phyloP scores from a whole-genome alignment of 2,113 vertebrate genomes.

The Baryphthengus martii region DNA sequence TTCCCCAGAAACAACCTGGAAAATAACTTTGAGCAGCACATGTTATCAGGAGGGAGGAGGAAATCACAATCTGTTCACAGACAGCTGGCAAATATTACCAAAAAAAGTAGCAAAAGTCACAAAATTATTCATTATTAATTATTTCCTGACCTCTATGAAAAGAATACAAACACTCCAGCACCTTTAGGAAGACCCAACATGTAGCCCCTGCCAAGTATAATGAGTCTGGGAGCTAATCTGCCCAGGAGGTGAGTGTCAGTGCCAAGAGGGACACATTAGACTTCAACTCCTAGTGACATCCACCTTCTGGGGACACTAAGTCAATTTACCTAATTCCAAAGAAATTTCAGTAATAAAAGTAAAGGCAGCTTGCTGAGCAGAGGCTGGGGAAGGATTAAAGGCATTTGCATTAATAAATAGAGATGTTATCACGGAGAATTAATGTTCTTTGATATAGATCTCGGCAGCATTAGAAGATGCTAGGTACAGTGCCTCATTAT shows the following conservation, averaged over 20 bases:
- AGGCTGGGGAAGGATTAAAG: conserved; percentile 39
- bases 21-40: not conserved
- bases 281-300: not conserved
- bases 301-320: not conserved
- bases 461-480: conserved; percentile 46
- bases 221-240: not conserved
- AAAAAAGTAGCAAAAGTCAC: not conserved
- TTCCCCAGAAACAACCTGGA: not conserved
- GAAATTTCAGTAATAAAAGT: conserved; percentile 37
- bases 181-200: not conserved
- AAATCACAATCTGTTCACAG: not conserved
- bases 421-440: conserved; percentile 62
- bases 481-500: conserved; percentile 50
- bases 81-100: not conserved
- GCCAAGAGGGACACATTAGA: not conserved
- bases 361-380: not conserved
- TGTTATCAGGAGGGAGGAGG: no score
- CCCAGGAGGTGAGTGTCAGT: not conserved
- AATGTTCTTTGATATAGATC: conserved; percentile 63
- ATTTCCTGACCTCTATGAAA: not conserved
- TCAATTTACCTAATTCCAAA: conserved; percentile 36
- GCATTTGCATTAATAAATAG: conserved; percentile 69
- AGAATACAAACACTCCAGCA: not conserved
- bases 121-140: not conserved
- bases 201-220: not conserved